A percentile compares a stretch with the other conserved stretches of the same genome.
These are phyloP conservation scores for Calameuta idolon DNA, from an alignment of 2,888 invertebrate species.

Conservation along the genomic window DNA sequence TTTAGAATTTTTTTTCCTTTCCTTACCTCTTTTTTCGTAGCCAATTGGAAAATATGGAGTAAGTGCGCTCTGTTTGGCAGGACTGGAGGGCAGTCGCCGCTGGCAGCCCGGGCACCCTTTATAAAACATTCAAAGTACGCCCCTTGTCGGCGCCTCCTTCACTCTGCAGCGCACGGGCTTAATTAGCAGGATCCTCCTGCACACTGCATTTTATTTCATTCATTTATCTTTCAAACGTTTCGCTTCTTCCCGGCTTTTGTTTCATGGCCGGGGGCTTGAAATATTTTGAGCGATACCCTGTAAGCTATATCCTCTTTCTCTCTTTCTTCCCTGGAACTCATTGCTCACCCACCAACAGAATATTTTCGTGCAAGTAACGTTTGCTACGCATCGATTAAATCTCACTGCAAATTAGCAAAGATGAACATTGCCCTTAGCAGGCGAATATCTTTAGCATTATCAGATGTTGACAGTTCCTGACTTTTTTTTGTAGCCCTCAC, in stretches of 20 bases:
- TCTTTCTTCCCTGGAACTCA: not conserved
- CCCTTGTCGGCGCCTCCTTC: constrained; percentile 31
- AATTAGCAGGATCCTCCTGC: constrained; percentile 50
- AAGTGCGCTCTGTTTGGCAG: not conserved
- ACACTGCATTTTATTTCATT: constrained; percentile 45
- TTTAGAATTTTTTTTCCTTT: not conserved
- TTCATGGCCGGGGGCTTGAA: constrained; percentile 19
- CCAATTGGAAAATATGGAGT: not conserved
- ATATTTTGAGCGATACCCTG: not conserved
- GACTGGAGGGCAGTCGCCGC: not conserved
- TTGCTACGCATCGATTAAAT: not conserved
- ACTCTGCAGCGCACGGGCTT: constrained; percentile 45
- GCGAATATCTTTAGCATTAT: not conserved
- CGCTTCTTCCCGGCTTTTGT: constrained; percentile 25
- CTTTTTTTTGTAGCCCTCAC: not conserved
- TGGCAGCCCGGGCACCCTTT: constrained; percentile 30
- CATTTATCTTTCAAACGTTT: constrained; percentile 45
- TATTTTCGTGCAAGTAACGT: not conserved
- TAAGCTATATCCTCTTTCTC: not conserved
- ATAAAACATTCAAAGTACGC: constrained; percentile 53
- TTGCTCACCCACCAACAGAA: not conserved
- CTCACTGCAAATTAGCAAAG: not conserved
- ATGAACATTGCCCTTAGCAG: not conserved
- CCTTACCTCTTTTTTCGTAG: not conserved
- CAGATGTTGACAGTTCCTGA: not conserved